Conservation (phyloP, 2,888 invertebrate species). For the Parnassius smintheus region DNA sequence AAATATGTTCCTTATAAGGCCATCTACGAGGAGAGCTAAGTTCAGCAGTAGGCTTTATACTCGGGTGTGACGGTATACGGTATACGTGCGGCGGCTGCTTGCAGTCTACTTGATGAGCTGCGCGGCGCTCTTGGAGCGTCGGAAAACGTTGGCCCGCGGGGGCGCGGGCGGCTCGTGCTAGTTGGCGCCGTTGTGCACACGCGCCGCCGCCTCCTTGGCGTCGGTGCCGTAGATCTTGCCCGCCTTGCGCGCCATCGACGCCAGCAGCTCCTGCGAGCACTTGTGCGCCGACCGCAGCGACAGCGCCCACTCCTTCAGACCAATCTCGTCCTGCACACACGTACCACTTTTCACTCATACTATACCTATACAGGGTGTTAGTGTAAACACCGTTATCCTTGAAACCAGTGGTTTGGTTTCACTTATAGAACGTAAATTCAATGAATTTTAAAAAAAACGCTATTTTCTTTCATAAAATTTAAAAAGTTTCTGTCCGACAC, state of each 20-base stretch:
- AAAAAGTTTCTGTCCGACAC: too few relatives aligned
- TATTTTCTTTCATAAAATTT: too few relatives aligned
- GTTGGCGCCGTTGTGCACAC: constrained; percentile 71
- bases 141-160: constrained; percentile 78
- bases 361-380: too few relatives aligned
- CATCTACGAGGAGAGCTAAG: too few relatives aligned
- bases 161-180: constrained; percentile 78
- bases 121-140: constrained; percentile 79
- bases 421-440: too few relatives aligned
- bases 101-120: constrained; percentile 75
- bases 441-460: too few relatives aligned
- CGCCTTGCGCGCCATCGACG: constrained; percentile 98
- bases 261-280: constrained; percentile 95
- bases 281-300: constrained; percentile 98
- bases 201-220: constrained; percentile 59
- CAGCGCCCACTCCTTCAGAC: constrained; percentile 98
- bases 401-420: too few relatives aligned
- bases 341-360: too few relatives aligned
- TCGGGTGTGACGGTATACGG: constrained; percentile 2
- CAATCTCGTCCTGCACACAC: constrained; percentile 93
- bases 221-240: constrained; percentile 98
- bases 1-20: too few relatives aligned
- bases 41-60: not conserved
- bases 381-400: too few relatives aligned
- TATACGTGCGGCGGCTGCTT: not conserved